Base-by-base conservation (phyloP, 2,888 invertebrate genomes). In the Cerastis rubricosa region DNA sequence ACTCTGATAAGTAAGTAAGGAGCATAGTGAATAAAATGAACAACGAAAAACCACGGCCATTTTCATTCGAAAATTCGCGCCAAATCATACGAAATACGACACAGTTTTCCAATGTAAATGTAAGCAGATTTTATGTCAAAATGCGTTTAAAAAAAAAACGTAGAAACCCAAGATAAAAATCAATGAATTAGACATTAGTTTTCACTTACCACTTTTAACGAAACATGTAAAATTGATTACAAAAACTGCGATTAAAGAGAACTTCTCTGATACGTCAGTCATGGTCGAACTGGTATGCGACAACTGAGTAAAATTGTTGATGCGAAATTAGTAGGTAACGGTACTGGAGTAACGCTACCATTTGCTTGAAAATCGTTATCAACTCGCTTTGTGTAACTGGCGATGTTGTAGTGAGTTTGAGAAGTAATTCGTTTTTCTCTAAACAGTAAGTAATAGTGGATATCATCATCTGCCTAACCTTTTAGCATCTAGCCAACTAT, bases 181-280 rank as follows among this genome's bases (percentile, higher is more conserved):
- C n/a, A n/a, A n/a, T n/a, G n/a, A 19, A 66, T 14, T n/a, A n/a
- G n/a, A n/a, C n/a, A n/a, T 22, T 9, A 35, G 19, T 47, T 45
- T 22, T 8, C 29, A 83, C 88, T 87, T 59, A 87, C 85, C 85
- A 7, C 43, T 29, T 54, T 45, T 66, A 17, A 54, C 64, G 12
- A 47, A 51, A 71, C 81, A 69, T 67, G 85, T 59, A 25, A 79
- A 76, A 76, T 54, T 71, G 8, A 81, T 64, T 29, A 86, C n/a
- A 57, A 80, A 22, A 49, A 85, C 22, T 68, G 25, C 2, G 17
- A 49, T 25, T 1, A 83, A 2, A 12, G 11, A 25, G 1, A 67
- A 68, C 40, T 59, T 61, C 11, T 45, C 40, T 40, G 29, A 61
- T 35, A 73, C 81, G 77, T 25, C 71, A 51, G 25, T 25, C 86